Conservation (phyloP, 2,888 invertebrate genomes). For the Strigamia maritima region DNA sequence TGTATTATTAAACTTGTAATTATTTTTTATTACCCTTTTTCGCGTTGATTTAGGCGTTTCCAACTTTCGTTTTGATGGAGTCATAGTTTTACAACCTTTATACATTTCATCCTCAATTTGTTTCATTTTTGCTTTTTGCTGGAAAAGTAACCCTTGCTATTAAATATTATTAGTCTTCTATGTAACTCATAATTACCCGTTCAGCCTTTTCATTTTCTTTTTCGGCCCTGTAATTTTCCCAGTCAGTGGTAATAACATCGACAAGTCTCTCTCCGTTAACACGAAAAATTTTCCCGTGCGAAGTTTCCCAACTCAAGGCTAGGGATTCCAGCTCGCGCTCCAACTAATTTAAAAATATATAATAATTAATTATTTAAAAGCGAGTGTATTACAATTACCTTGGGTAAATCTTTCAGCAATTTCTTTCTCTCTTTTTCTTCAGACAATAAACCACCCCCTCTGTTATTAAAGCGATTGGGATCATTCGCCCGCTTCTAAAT, state of each 20-base stretch:
- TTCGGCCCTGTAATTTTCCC: neutral
- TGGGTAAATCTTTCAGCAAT: neutral
- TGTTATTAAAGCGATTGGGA: constrained; percentile 1
- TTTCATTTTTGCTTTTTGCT: constrained; percentile 14
- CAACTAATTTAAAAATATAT: neutral
- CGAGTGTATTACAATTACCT: neutral
- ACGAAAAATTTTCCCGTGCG: neutral
- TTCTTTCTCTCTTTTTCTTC: constrained; percentile 36
- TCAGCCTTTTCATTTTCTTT: neutral
- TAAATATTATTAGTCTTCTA: neutral
- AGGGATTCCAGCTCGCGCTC: neutral
- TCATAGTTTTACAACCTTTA: neutral
- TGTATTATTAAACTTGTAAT: too few relatives aligned
- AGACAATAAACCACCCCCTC: neutral
- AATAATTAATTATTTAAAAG: neutral
- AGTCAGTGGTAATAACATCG: neutral
- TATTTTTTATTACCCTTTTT: neutral
- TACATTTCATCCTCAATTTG: neutral
- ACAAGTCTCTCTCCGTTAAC: neutral
- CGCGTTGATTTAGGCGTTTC: neutral
- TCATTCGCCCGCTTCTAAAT: neutral
- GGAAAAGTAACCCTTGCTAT: neutral
- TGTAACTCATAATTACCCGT: neutral
- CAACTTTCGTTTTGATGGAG: neutral
- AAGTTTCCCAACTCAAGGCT: neutral